Evolutionary conservation across 2,888 invertebrate species (phyloP), one percentile per base, ranked within the genome.

Genomic region (Orthosia gothica): DNA sequence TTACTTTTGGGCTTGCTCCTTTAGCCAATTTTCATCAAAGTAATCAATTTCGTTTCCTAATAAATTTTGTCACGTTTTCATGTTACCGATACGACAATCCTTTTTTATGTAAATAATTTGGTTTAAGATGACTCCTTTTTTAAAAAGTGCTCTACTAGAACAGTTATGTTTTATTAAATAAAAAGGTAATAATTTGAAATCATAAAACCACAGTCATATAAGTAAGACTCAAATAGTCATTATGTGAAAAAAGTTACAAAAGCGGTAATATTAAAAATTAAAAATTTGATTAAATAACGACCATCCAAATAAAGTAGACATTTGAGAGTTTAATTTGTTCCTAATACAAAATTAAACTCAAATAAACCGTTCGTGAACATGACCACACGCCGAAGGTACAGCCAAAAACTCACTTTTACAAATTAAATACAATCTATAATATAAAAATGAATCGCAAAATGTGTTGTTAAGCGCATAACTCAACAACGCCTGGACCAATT

Each of bases 261-360:
- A 40, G 5, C 18, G 18, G 15, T 20, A 20, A 20, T 4, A 5
- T 16, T 20, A 26, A 5, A 15, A 16, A 2, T 32, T 66, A 1
- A 5, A 20, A 50, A 50, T 40, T 3, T 23, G 1, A 23, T 40
- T 15, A n/a, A 71, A 16, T 11, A 70, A 26, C 3, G 4, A 11
- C 2, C 5, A 47, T 45, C 16, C 1, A n/a, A 54, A 68, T 45
- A 20, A 61, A 47, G 9, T 20, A 32, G 3, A 26, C 4, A 20
- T 49, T 23, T 50, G 50, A 47, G 50, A 45, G 50, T 57, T 26
- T 47, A 40, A 47, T 12, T 45, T 20, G 16, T 52, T 16, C 13
- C 5, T 52, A 23, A 50, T 55, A 0, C 15, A 13, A 55, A 45
- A 75, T 45, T 20, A 50, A 76, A 68, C 49, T 63, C 13, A 54